Base-by-base conservation (phyloP, 2,888 invertebrate genomes). In the Ferrisia virgata region DNA sequence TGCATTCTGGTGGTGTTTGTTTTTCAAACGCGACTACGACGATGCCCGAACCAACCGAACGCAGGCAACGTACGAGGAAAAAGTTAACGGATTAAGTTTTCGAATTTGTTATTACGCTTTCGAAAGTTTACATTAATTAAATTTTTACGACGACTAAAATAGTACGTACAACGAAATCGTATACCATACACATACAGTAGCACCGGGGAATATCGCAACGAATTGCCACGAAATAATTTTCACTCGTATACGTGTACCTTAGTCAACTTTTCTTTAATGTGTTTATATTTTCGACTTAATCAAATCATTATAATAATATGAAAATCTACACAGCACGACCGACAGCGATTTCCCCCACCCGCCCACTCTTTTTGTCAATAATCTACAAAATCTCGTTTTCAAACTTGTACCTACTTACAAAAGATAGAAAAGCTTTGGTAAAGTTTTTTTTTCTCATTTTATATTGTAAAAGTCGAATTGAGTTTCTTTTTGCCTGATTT, bases 81-180 rank as follows among this genome's bases (percentile, higher is more conserved):
- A 64, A 64, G 28, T 64, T 64, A 47, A 0, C 58, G 28, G 28
- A 64, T 64, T 28, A 64, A 64, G 28, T 64, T 64, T 64, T 64
- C 58, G 58, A 64, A 64, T 64, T 28, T 64, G 58, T 64, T 47
- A 47, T 47, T 47, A 28, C 58, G 58, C 28, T 64, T 64, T 28
- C 13, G 58, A 22, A 28, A 64, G 58, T 64, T 64, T 28, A 28
- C 58, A 28, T 64, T 64, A 64, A 64, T 64, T 64, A 64, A 64
- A 64, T 64, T 64, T 64, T 64, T 64, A 64, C 47, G 47, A 47
- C 47, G 47, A 47, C 47, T n/a, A n/a, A n/a, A n/a, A n/a, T n/a
- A n/a, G n/a, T n/a, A n/a, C n/a, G n/a, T n/a, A n/a, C n/a, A n/a
- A n/a, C n/a, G n/a, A n/a, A n/a, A n/a, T n/a, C n/a, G n/a, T n/a